Base-by-base conservation (phyloP, 2,113 vertebrate genomes). In the Syngnathus typhle region DNA sequence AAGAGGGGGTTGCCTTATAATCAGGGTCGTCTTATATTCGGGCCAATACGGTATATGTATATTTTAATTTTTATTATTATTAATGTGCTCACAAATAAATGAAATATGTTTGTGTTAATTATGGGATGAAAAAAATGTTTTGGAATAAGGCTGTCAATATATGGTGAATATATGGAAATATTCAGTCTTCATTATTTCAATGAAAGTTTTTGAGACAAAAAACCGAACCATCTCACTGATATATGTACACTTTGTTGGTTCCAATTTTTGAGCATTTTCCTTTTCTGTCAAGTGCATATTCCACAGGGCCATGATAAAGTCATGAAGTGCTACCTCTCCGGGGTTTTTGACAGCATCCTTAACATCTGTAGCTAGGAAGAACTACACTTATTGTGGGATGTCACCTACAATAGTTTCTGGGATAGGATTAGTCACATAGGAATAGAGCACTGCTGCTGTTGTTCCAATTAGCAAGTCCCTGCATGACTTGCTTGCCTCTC, bases 391-490 rank as follows among this genome's bases (percentile, higher is more conserved):
- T 68, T 79, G 69, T 70, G 79, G 73, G 70, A 84, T 82, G 83
- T 84, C 84, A 83, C 83, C 74, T 73, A 81, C 76, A 80, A 80
- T 80, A 81, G 75, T 81, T 86, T 54, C 73, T 81, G 78, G 70
- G 47, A 66, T 70, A 70, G 69, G 81, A 85, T 82, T 75, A 85
- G 83, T 80, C 87, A 81, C 82, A 75, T 70, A 83, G 87, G 84
- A 87, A 83, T 78, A 82, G 70, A 79, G 73, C 54, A 72, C 47
- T 76, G 67, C 81, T 78, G 75, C 78, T 81, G 77, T 85, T 84
- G 83, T 84, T 88, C 83, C 84, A 84, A 87, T 89, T 89, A 87
- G 82, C 71, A 77, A 76, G 64, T 82, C 83, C 74, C 80, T 81
- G 82, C 80, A 77, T 82, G 79, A 71, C 78, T 80, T 74, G 72